These are phyloP conservation scores for Listrodromus nycthemerus DNA, from an alignment of 2,888 invertebrate species.

Conservation along the genomic window DNA sequence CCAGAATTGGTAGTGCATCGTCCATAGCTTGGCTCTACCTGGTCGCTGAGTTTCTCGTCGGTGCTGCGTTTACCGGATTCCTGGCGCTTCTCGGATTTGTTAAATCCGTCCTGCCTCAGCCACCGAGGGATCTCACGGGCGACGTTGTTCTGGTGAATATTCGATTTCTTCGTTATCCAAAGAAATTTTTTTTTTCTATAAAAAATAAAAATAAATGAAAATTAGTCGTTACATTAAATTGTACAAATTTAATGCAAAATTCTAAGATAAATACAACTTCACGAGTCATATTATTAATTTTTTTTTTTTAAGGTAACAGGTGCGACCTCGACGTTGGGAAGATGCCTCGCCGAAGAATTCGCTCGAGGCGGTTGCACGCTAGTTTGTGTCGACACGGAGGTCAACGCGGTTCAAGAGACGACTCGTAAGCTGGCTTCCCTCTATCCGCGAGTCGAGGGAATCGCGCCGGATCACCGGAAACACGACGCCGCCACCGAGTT, in stretches of 20 bases:
- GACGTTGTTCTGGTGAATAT: slow-evolving; percentile 79
- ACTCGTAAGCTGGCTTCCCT: slow-evolving; percentile 64
- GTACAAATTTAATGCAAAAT: too few species aligned
- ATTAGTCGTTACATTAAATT: neutral
- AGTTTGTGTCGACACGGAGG: slow-evolving; percentile 77
- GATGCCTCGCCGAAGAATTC: slow-evolving; percentile 78
- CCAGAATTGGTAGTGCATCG: slow-evolving; percentile 72
- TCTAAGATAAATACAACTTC: too few species aligned
- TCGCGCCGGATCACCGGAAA: slow-evolving; percentile 71
- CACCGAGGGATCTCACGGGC: slow-evolving; percentile 79
- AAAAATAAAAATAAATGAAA: slow-evolving; percentile 4
- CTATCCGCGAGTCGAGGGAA: slow-evolving; percentile 69
- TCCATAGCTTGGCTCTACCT: slow-evolving; percentile 77
- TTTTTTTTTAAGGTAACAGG: slow-evolving; percentile 75
- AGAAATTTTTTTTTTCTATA: neutral
- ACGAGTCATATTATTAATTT: too few species aligned
- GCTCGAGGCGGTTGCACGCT: slow-evolving; percentile 78
- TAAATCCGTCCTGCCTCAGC: slow-evolving; percentile 79
- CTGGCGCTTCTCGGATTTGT: slow-evolving; percentile 73
- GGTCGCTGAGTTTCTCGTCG: slow-evolving; percentile 77
- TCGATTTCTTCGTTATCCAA: neutral
- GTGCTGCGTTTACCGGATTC: slow-evolving; percentile 72
- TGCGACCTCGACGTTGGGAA: slow-evolving; percentile 76
- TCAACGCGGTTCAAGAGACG: slow-evolving; percentile 68
- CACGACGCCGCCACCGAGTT: slow-evolving; percentile 53